Base-by-base conservation (phyloP, 2,888 invertebrate species). In the Drosophila gaucha region DNA sequence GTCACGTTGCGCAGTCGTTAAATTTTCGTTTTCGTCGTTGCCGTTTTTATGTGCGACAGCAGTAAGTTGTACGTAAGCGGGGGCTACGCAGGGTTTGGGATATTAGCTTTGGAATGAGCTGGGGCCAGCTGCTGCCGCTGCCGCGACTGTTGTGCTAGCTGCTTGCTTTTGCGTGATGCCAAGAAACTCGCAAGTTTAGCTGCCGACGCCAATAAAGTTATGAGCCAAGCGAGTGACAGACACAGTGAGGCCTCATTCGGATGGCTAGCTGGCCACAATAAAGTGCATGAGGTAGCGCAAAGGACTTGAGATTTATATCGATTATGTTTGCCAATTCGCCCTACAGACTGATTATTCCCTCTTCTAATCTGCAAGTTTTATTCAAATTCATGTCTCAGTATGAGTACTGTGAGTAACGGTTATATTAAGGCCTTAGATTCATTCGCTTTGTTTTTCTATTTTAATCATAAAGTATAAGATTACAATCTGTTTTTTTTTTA, bases 1-100 rank as follows among this genome's bases (percentile, higher is more conserved):
- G 82, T 83, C 82, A 83, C 82, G 82, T 83, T 83, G 82, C 82
- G 82, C 82, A 83, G 82, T 83, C 82, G 82, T 83, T 83, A 83
- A 83, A 83, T 83, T 83, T 83, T 83, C 82, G 84, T 86, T 86
- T 84, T 80, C 87, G 76, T 78, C 74, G 78, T 66, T 74, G 76
- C 76, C 57, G 78, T 84, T 84, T 84, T 82, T 82, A 82, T 84
- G 80, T 79, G 80, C 80, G 78, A 78, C 78, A 74, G 63, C 49
- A 64, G 67, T 41, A 58, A 43, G 24, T 43, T 64, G 41, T 56
- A 44, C 20, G 24, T 39, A 9, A 43, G 50, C n/a, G 20, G 31
- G 52, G 44, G 18, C 44, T 31, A 31, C 18, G 47, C 6, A 28
- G 28, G 55, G 35, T 22, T 47, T 20, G 52, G 56, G 30, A 30